Percentiles rank a stretch among this genome's conserved stretches.
Evolutionary conservation across 2,113 vertebrate genomes (phyloP).

Genomic region (Anas platyrhynchos): DNA sequence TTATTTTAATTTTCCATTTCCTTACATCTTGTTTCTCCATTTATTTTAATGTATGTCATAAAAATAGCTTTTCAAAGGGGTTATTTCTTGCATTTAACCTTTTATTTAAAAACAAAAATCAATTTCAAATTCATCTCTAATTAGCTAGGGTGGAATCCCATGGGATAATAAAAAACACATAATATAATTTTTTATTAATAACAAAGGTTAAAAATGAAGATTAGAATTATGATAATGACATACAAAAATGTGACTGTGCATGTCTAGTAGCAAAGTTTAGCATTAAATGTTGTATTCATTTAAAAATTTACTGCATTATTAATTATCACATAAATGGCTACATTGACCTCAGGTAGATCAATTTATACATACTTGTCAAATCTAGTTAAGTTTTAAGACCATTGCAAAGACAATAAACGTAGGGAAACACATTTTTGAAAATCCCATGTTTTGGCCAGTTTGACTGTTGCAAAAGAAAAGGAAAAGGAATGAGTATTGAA

Average conservation of each 20-base stretch:
- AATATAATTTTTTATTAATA: background rate
- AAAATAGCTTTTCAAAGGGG: background rate
- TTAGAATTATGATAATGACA: background rate
- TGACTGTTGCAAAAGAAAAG: background rate
- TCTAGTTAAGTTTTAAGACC: background rate
- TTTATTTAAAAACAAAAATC: background rate
- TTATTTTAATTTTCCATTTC: background rate
- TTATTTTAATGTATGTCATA: background rate
- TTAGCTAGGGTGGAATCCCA: background rate
- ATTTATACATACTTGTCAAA: background rate
- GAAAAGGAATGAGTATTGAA: background rate
- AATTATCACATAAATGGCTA: background rate
- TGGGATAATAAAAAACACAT: background rate
- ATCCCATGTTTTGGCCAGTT: background rate
- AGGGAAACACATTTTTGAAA: rapidly evolving
- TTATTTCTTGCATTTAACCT: background rate
- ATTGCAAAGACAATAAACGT: background rate
- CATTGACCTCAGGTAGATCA: background rate
- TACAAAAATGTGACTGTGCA: background rate
- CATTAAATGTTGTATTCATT: background rate
- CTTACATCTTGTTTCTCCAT: background rate
- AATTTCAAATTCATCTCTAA: background rate
- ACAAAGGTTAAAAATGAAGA: background rate
- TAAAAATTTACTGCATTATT: background rate
- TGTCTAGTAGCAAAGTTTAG: background rate